Percentiles rank a stretch among this genome's conserved stretches.
Evolutionary conservation across 1,140 invertebrate species (phyloP).

Genomic region (Drosophila pachea): DNA sequence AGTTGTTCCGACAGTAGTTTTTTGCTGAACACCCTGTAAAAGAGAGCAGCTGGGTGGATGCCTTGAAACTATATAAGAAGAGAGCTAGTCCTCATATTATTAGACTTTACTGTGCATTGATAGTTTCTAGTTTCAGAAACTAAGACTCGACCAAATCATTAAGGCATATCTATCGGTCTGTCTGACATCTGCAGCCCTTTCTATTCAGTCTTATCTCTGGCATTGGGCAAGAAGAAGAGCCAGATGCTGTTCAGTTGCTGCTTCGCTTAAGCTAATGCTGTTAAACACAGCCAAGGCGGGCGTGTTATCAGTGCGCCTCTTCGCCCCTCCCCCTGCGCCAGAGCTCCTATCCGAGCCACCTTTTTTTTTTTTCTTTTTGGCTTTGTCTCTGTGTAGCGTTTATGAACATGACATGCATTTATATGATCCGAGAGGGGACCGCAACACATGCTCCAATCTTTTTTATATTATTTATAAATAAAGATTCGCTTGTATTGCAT

Average conservation of each 20-base stretch:
- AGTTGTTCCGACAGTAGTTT: neutral
- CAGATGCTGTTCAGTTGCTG: constrained; percentile 20
- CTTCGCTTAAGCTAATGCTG: constrained; percentile 4
- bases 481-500: constrained; percentile 24
- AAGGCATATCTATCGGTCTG: neutral
- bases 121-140: no score
- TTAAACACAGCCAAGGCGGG: constrained; percentile 4
- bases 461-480: constrained; percentile 32
- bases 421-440: constrained; percentile 50
- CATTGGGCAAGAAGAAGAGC: neutral
- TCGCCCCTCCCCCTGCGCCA: neutral
- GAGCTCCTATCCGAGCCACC: neutral
- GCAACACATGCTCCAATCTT: constrained; percentile 42
- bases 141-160: neutral
- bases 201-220: constrained; percentile 24
- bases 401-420: constrained; percentile 65
- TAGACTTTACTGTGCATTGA: no score
- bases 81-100: no score
- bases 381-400: constrained; percentile 31
- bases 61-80: no score
- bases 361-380: no score
- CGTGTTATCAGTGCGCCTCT: constrained; percentile 31
- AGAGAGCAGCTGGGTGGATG: neutral
- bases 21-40: constrained; percentile 11
- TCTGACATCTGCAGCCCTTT: neutral